These are phyloP conservation scores for Pristionchus arcanus DNA, from an alignment of 2,888 invertebrate species.

Conservation along the genomic window DNA sequence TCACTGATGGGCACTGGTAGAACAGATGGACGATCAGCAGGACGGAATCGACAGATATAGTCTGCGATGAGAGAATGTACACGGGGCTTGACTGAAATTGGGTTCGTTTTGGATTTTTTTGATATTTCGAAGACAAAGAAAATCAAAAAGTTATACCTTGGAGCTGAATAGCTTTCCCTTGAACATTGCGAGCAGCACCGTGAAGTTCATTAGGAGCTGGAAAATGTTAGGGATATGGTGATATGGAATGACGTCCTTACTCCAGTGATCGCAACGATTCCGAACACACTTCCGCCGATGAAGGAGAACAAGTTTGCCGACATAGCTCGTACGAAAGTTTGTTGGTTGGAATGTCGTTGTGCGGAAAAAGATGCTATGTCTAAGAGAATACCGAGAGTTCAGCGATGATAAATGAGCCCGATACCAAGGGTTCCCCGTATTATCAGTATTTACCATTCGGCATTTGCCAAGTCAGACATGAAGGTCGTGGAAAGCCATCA, in stretches of 20 bases:
- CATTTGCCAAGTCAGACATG: background rate
- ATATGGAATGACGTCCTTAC: background rate
- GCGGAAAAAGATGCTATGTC: no score
- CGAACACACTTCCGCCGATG: background rate
- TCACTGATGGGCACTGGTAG: background rate
- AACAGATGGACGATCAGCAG: background rate
- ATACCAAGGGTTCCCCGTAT: background rate
- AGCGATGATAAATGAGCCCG: background rate
- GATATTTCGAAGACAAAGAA: background rate
- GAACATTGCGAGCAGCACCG: background rate
- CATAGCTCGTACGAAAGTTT: background rate
- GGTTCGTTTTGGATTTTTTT: background rate
- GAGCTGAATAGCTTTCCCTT: background rate
- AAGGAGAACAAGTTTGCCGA: background rate
- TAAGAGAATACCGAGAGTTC: background rate
- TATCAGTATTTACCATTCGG: background rate
- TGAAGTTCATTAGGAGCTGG: background rate
- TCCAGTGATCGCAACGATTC: background rate
- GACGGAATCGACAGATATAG: background rate
- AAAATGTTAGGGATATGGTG: background rate
- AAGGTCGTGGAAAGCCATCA: background rate
- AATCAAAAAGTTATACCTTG: background rate
- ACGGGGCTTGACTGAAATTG: slow-evolving; percentile 21
- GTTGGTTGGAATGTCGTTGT: no score
- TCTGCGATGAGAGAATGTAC: slow-evolving; percentile 21